Percentiles rank a stretch among this genome's conserved stretches.
Evolutionary conservation across 2,113 vertebrate species (phyloP).

Genomic region (Toxotes jaculatrix): DNA sequence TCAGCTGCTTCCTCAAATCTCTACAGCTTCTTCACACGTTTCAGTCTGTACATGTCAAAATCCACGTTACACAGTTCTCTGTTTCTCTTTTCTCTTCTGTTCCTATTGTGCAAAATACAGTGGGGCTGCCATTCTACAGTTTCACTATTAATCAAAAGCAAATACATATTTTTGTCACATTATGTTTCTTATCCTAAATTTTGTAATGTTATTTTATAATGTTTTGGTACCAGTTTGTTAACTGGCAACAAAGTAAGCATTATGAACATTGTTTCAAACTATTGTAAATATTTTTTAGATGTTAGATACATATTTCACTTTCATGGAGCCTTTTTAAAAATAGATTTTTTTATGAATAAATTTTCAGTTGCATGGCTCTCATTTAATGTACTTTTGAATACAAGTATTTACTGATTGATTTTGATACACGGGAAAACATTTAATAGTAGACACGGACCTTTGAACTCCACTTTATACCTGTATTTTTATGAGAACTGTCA

Average conservation of each 20-base stretch:
- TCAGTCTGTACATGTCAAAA: slow-evolving; percentile 4
- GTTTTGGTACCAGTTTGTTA: too few relatives aligned
- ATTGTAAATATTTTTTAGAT: slow-evolving; percentile 12
- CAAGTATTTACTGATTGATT: not conserved
- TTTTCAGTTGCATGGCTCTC: too few relatives aligned
- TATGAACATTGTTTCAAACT: slow-evolving; percentile 7
- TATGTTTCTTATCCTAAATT: too few relatives aligned
- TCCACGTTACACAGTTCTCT: not conserved
- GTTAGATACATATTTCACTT: not conserved
- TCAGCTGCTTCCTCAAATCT: slow-evolving; percentile 1
- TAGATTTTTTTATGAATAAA: too few relatives aligned
- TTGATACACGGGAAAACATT: not conserved
- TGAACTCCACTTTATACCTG: too few relatives aligned
- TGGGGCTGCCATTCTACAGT: not conserved
- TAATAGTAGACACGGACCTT: too few relatives aligned
- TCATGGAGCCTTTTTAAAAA: too few relatives aligned
- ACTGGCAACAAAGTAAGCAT: not conserved
- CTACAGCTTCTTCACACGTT: slow-evolving; percentile 6
- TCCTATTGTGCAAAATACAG: not conserved
- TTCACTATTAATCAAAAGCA: slow-evolving; percentile 9
- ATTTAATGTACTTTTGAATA: not conserved
- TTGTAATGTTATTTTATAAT: not conserved
- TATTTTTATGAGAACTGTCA: not conserved
- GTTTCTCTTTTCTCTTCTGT: slow-evolving; percentile 9
- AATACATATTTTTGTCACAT: slow-evolving; percentile 10